Percentiles rank a stretch among this genome's conserved stretches.
Evolutionary conservation across 2,888 invertebrate genomes (phyloP).

Genomic region (Drosophila pegasa): DNA sequence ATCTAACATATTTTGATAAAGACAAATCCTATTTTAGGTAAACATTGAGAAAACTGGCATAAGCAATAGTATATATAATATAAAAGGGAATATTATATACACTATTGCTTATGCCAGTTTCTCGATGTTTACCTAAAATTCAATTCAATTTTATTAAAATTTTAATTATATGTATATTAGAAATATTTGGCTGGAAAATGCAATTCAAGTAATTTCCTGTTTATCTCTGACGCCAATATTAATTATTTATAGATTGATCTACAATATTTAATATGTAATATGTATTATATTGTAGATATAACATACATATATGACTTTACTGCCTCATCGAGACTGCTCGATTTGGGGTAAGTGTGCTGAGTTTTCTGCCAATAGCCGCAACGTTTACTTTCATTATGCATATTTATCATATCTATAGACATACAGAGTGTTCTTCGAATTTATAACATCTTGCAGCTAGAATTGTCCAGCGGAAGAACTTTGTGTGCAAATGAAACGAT

Average conservation of each 20-base stretch:
- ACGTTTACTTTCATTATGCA: background rate
- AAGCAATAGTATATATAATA: too few relatives aligned
- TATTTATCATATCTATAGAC: background rate
- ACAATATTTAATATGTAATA: background rate
- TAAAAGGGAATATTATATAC: too few relatives aligned
- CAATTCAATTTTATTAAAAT: too few relatives aligned
- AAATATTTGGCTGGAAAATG: background rate
- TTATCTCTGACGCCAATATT: background rate
- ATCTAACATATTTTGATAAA: too few relatives aligned
- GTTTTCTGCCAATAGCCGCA: too few relatives aligned
- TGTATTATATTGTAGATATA: too few relatives aligned
- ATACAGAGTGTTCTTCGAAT: too few relatives aligned
- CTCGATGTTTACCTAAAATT: too few relatives aligned
- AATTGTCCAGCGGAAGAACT: slow-evolving; percentile 76
- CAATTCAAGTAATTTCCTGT: background rate
- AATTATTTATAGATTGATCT: background rate
- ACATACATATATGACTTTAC: too few relatives aligned
- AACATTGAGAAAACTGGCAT: background rate
- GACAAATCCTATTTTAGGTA: too few relatives aligned
- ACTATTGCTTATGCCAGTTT: too few relatives aligned
- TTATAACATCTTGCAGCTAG: slow-evolving; percentile 52
- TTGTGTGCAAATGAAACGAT: slow-evolving; percentile 88
- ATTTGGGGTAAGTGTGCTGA: background rate
- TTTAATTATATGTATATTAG: too few relatives aligned
- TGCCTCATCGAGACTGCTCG: background rate